Conservation (phyloP, 2,888 invertebrate genomes). For the Perizoma affinitatum region DNA sequence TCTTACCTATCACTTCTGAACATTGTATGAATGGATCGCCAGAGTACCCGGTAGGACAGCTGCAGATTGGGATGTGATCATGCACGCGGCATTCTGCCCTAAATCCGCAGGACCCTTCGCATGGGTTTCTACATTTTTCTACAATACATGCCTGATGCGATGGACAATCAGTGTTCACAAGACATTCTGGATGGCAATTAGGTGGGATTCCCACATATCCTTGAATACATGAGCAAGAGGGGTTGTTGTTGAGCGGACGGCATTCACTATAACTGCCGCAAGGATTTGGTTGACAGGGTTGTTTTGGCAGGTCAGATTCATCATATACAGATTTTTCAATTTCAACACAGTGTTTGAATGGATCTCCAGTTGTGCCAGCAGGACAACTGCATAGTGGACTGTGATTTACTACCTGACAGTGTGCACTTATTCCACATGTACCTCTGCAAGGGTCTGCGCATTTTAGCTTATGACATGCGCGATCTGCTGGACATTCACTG, state of each 20-base stretch:
- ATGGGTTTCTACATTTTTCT: constrained; percentile 92
- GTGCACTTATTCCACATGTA: constrained; percentile 88
- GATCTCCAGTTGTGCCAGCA: constrained; percentile 86
- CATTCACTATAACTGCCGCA: constrained; percentile 93
- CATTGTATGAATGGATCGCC: constrained; percentile 93
- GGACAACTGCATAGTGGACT: constrained; percentile 91
- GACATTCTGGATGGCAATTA: constrained; percentile 92
- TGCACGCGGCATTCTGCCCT: constrained; percentile 91
- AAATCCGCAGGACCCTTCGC: constrained; percentile 91
- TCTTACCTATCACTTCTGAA: constrained; percentile 78
- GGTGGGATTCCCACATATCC: constrained; percentile 91
- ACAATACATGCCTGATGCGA: constrained; percentile 91
- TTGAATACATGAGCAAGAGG: constrained; percentile 91
- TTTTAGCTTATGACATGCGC: constrained; percentile 90
- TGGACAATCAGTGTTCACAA: constrained; percentile 91
- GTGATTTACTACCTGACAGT: constrained; percentile 91
- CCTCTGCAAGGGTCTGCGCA: constrained; percentile 92
- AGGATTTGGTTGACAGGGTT: constrained; percentile 90
- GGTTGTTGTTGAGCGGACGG: constrained; percentile 87
- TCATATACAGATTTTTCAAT: constrained; percentile 47
- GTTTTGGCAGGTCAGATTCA: constrained; percentile 51
- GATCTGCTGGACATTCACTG: constrained; percentile 89
- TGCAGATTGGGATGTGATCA: constrained; percentile 92
- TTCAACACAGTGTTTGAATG: constrained; percentile 83
- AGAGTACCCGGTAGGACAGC: constrained; percentile 88